Conservation (phyloP, 2,888 invertebrate genomes). For the Prosapia bicincta region DNA sequence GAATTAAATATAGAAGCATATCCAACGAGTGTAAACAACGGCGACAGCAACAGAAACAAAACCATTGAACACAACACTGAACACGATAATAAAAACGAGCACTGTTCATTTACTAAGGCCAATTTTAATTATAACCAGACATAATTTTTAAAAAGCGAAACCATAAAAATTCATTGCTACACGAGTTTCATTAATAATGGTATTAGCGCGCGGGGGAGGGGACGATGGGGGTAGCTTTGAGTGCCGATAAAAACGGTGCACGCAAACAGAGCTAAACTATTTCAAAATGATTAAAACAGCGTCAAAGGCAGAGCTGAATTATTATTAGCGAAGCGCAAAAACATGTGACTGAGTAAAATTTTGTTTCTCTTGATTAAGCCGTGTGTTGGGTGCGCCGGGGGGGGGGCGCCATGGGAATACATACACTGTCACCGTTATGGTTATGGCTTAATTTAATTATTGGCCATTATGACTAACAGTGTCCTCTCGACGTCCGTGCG, state of each 20-base stretch:
- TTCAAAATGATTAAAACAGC: background rate
- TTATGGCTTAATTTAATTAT: slow-evolving; percentile 21
- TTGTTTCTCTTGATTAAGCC: background rate
- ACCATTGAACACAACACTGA: background rate
- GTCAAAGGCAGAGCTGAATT: background rate
- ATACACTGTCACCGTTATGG: slow-evolving; percentile 3
- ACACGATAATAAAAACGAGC: background rate
- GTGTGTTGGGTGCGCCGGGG: background rate
- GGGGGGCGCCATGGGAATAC: background rate
- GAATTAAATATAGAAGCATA: no score
- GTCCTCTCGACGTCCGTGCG: background rate
- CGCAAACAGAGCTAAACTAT: background rate
- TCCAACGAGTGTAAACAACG: no score
- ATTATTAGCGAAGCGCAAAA: background rate
- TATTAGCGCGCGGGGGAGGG: background rate
- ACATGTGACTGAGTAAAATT: background rate
- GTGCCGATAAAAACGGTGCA: background rate
- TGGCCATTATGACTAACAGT: slow-evolving; percentile 20
- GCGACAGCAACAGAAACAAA: no score
- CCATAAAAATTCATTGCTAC: background rate
- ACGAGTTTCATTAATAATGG: background rate
- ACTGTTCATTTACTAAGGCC: no score
- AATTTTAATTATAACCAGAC: background rate
- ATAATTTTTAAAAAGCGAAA: background rate
- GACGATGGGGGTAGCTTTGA: background rate